Base-by-base conservation (phyloP, 1,140 invertebrate genomes). In the Linepithema humile region DNA sequence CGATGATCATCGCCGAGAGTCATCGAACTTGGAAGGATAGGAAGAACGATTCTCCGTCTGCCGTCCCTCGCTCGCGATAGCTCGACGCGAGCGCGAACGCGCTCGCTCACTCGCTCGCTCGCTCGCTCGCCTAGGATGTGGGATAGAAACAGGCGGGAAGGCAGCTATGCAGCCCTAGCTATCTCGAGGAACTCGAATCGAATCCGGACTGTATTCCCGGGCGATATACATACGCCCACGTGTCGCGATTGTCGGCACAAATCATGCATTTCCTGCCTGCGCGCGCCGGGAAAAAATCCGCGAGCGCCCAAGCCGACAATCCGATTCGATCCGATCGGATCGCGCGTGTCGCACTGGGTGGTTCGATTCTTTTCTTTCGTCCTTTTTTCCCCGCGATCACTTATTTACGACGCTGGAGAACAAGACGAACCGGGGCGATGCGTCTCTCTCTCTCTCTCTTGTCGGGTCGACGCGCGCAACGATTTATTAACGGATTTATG, bases 21-120 rank as follows among this genome's bases (percentile, higher is more conserved):
- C 86, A 88, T 88, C 86, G 86, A 88, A 88, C 86, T 75, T 88
- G 72, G 57, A 85, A 82, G 32, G 78, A 64, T 64, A 83, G 59
- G 60, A 83, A 78, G 82, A 83, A 78, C 60, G 82, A 83, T 83
- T 65, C 82, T 83, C 59, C 82, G 82, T 83, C 69, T 82, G 78
- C 78, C 69, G 78, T 82, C 48, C 70, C 75, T 69, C 65, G 70
- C 60, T 82, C 78, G 50, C 64, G 75, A 85, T 83, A 83, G 78
- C 67, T 70, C 62, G 53, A 38, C 73, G 38, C 53, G 65, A 38
- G 53, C 57, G 59, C 70, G 55, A 60, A 26, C 29, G 35, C 43
- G 59, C 26, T 60, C 43, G 59, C 38, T 40, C 45, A 32, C 45
- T 45, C 43, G 43, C 35, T 23, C 35, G 32, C 57, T 60, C 57